Base-by-base conservation (phyloP, 1,140 invertebrate species). In the Zaprionus gabonicus region DNA sequence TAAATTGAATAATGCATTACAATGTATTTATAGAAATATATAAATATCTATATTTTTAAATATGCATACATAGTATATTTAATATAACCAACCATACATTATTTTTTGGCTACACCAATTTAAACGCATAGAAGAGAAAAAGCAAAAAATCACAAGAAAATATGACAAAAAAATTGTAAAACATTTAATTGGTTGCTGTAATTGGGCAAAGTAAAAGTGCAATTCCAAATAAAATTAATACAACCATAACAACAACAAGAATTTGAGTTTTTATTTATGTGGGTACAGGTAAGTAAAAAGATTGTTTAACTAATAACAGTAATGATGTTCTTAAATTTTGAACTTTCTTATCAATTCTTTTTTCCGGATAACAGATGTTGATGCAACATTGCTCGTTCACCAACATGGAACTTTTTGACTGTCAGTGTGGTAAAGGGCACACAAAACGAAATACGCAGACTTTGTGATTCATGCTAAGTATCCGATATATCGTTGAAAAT, bases 191-290 rank as follows among this genome's bases (percentile, higher is more conserved):
- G 81, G 76, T 80, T 86, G 82, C 76, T 85, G 79, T 86, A 82
- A 73, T 86, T 83, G 82, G 83, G 77, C 80, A 88, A 80, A 86
- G 49, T 73, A 63, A 87, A 87, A 85, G 76, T 86, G 84, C 84
- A 86, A 87, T 88, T 86, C 77, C 72, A 86, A 86, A 80, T 86
- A 86, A 87, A 87, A 75, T 80, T 77, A 66, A 83, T 71, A 78
- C 83, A 83, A 87, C 83, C 80, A 88, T 77, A 75, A 75, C 49
- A 53, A 82, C 72, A 62, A 76, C 63, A 71, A 60, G 10, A 68
- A 46, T n/a, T 46, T 57, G 15, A 7, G 13, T 10, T n/a, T 1
- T 12, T 36, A 25, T 10, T 23, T n/a, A 12, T 13, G 25, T 23
- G 46, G 17, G 1, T n/a, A 5, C 38, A 15, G 4, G 3, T 13